Base-by-base conservation (phyloP, 2,888 invertebrate species). In the Mythimna pallens region DNA sequence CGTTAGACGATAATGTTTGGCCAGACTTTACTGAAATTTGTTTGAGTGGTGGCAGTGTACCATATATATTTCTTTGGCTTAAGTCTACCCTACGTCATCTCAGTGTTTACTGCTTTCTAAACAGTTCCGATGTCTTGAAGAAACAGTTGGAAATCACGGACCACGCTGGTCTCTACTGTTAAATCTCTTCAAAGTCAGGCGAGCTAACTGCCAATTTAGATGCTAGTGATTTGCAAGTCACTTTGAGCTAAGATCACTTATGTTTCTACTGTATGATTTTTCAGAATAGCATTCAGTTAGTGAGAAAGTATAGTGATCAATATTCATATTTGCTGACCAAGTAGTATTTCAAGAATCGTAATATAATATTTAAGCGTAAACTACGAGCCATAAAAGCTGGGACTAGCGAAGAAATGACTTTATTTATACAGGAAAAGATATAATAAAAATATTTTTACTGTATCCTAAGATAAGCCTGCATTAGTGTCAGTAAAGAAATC, bases 401-500 rank as follows among this genome's bases (percentile, higher is more conserved):
- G 17, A 25, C 81, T 70, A 70, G 64, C 40, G 25, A 62, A 76
- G 81, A 58, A 71, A 80, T 68, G n/a, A 50, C 77, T 80, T 65
- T 76, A 80, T 80, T 81, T 81, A 70, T 67, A 54, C 47, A 59
- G 72, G 17, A 76, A 76, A 65, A 25, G 14, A 61, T 54, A 62
- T 12, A 70, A 47, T 57, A 74, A 73, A 50, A 80, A 65, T 64
- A 58, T 64, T 61, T 65, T 70, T 62, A 54, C 55, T 68, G 57
- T 62, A 52, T 34, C 47, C 50, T 57, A 55, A 67, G 66, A 81
- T 81, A 55, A 81, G 40, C 43, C 54, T 25, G 67, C 17, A 81
- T 66, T 79, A 81, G 55, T 67, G 64, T 65, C 67, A 40, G 57
- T 67, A 61, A 62, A 78, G 64, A 80, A 73, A 65, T 79, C 36